Conservation (phyloP, 1,140 invertebrate species). For the Berghia stephanieae region DNA sequence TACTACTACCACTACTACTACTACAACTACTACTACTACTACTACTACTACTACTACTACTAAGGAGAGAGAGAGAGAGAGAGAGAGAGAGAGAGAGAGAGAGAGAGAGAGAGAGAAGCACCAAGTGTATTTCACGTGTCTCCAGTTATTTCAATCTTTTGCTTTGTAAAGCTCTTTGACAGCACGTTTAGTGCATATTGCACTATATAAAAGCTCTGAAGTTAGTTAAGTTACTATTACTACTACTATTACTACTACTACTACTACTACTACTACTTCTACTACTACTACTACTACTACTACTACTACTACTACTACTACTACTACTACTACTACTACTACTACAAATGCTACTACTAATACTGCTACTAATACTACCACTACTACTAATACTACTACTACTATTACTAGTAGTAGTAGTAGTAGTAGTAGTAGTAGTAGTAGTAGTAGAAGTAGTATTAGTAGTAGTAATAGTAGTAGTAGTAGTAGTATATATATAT, state of each 20-base stretch:
- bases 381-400: too few species aligned
- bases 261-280: conserved; percentile 2
- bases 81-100: too few species aligned
- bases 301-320: conserved; percentile 8
- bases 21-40: conserved; percentile 11
- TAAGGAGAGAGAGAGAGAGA: too few species aligned
- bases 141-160: conserved; percentile 41
- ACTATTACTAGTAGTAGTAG: neutral
- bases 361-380: too few species aligned
- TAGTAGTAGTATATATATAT: too few species aligned
- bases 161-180: conserved; percentile 78
- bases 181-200: conserved; percentile 75
- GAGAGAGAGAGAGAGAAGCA: too few species aligned
- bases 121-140: too few species aligned
- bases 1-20: conserved; percentile 11
- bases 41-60: conserved; percentile 14
- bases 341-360: too few species aligned
- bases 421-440: neutral
- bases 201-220: neutral
- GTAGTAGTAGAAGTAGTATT: too few species aligned
- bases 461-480: too few species aligned
- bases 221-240: neutral
- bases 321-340: conserved; percentile 6
- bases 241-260: conserved; percentile 5
- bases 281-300: conserved; percentile 7